Base-by-base conservation (phyloP, 1,140 invertebrate genomes). In the Drosophila albomicans region DNA sequence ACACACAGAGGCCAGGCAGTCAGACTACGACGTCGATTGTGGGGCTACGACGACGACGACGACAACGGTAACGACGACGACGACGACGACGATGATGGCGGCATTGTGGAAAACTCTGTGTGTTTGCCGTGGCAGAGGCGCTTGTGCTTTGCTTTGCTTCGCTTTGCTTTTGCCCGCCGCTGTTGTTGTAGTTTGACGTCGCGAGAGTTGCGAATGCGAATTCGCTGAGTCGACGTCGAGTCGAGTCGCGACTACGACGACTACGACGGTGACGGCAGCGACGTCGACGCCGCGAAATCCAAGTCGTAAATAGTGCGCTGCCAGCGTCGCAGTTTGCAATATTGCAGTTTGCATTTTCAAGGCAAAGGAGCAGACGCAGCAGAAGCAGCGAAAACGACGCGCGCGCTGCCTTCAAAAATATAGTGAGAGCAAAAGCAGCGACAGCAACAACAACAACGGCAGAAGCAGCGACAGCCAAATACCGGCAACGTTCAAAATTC, bases 281-380 rank as follows among this genome's bases (percentile, higher is more conserved):
- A 30, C 13, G 41, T 25, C 49, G 3, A 30, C 30, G 57, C 57
- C 49, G 59, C 67, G 38, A 25, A 8, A 62, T 15, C 51, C 61
- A 82, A 79, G 82, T 87, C 77, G 82, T 78, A 78, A 86, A 86
- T 86, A 86, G 82, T 87, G 64, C 71, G 82, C 82, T 82, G 82
- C 11, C 66, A 38, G 45, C 80, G 75, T 64, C 59, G 74, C 74
- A 20, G 67, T 20, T 57, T 38, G 63, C 75, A 74, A 68, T 25
- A 25, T 52, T 78, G 72, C 75, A 77, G 64, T 67, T 61, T 68
- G 70, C 72, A 70, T 57, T 69, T 69, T 63, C 67, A 74, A 74
- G 71, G 59, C 71, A 68, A 67, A 78, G 61, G 62, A 78, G 75
- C 65, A 65, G 46, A 48, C 30, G 46, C 72, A 69, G 52, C 57